Conservation (phyloP, 1,140 invertebrate genomes). For the Ganaspis sp. region DNA sequence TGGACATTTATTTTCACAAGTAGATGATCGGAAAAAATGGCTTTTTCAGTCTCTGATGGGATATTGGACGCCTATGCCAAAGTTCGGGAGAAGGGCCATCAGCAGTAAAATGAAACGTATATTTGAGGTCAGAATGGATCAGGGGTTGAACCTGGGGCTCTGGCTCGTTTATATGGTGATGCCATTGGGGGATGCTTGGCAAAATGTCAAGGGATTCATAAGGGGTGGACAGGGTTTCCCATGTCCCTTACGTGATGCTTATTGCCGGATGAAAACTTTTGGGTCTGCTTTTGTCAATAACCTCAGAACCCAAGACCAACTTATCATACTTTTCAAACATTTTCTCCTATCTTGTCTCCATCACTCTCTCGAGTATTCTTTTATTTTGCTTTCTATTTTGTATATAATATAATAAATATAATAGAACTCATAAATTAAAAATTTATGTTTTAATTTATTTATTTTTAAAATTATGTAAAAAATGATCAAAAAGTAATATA, state of each 20-base stretch:
- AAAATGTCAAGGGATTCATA: constrained; percentile 70
- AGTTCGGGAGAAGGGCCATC: constrained; percentile 37
- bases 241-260: constrained; percentile 23
- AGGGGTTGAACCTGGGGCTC: constrained; percentile 59
- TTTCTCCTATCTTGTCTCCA: background rate
- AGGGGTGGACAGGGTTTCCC: constrained; percentile 35
- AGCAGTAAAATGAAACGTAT: constrained; percentile 68
- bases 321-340: background rate
- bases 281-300: constrained; percentile 27
- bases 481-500: no score
- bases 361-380: no score
- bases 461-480: no score
- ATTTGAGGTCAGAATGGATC: constrained; percentile 67
- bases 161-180: constrained; percentile 69
- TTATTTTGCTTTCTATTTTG: background rate
- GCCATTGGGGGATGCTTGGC: constrained; percentile 65
- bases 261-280: constrained; percentile 27
- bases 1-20: no score
- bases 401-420: no score
- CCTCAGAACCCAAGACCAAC: background rate
- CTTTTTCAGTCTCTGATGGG: background rate
- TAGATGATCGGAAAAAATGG: background rate
- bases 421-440: no score
- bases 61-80: constrained; percentile 53
- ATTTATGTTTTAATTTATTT: no score